Base-by-base conservation (phyloP, 1,140 invertebrate genomes). In the Leptoteleia sp. region DNA sequence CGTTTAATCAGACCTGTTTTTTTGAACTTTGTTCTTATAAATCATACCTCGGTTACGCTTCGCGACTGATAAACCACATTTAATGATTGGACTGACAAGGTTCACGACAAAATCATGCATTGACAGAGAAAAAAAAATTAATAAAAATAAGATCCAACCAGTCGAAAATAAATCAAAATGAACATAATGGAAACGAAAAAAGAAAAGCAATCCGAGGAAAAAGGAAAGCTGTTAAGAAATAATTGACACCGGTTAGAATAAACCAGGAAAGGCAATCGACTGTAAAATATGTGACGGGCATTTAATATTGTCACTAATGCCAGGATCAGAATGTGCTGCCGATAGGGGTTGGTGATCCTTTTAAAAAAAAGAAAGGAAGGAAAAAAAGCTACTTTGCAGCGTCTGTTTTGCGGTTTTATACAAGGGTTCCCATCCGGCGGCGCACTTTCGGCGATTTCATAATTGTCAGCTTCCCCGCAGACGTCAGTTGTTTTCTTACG, bases 261-360 rank as follows among this genome's bases (percentile, higher is more conserved):
- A 37, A 48, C 0, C 12, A 3, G 16, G 37, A 7, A 50, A 61
- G 47, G 43, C 37, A 72, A 78, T 72, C 61, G 67, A 27, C 40
- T 65, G 55, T 50, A 72, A 78, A 78, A 78, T 78, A 72, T 72
- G 38, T 78, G 70, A 78, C 61, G 61, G 67, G 55, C 67, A 57
- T 78, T 78, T 67, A 73, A 79, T 72, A 79, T 48, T 79, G 68
- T 62, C 43, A 6, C 40, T 55, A 67, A 64, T 68, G 62, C 55
- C 62, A 68, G 42, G 55, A 79, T 70, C 68, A 67, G 55, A 55
- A 37, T 67, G 50, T 40, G 68, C 16, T 50, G 7, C 22, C 55
- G 22, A 70, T 73, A 65, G 61, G 57, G 76, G 68, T 4, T 61
- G 47, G 57, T 54, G 43, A 22, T 19, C 5, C 59, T 55, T 70